These are phyloP conservation scores for Drosophila tsacasi DNA, from an alignment of 1,140 invertebrate genomes.

Conservation along the genomic window DNA sequence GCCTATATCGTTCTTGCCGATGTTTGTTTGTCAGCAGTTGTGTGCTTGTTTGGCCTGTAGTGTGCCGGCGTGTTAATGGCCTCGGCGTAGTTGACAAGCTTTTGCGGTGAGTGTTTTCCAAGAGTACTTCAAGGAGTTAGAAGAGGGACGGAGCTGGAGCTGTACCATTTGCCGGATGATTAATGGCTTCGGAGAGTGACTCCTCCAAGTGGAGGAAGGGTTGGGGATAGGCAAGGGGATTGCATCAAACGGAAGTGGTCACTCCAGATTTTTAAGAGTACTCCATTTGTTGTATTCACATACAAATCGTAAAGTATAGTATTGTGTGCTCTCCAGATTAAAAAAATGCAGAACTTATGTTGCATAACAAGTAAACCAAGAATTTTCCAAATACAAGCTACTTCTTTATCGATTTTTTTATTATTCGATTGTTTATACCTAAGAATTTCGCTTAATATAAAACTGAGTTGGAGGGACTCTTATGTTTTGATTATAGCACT, in stretches of 20 bases:
- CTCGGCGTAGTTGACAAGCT: constrained; percentile 75
- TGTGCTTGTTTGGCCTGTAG: constrained; percentile 28
- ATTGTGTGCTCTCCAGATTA: neutral
- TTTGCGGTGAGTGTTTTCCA: constrained; percentile 61
- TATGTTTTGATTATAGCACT: too few relatives aligned
- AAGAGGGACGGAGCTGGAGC: constrained; percentile 5
- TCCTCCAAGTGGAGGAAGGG: neutral
- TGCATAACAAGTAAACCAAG: neutral
- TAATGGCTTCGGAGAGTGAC: constrained; percentile 46
- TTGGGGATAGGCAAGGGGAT: neutral
- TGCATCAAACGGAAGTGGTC: constrained; percentile 4
- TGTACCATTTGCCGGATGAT: constrained; percentile 68
- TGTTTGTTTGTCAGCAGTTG: constrained; percentile 23
- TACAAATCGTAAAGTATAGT: neutral
- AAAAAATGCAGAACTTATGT: neutral
- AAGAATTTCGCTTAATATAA: neutral
- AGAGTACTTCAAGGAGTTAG: constrained; percentile 40
- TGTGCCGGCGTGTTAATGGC: constrained; percentile 74
- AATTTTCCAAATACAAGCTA: neutral
- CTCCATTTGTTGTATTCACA: neutral
- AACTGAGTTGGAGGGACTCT: too few relatives aligned
- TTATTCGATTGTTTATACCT: too few relatives aligned
- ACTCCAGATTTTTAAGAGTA: neutral
- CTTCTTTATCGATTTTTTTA: neutral
- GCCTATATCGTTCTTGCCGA: constrained; percentile 15